Evolutionary conservation across 64 coral and sea anemone genomes (phyloP).

Genomic region (Pachyseris speciosa): DNA sequence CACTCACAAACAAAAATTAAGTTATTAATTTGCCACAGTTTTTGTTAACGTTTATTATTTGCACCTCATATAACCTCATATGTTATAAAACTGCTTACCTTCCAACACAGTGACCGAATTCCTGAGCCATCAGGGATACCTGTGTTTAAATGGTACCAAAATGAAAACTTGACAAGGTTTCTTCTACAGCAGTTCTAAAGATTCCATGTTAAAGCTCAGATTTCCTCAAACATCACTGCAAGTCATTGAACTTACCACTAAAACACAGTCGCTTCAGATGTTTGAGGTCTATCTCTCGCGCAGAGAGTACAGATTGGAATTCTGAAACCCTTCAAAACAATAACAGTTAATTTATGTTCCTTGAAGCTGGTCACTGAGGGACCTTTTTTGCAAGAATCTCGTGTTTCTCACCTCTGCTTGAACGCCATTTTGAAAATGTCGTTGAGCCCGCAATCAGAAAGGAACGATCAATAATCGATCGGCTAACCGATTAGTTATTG

Average conservation of each 20-base stretch:
- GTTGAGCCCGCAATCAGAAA: conserved; percentile 18
- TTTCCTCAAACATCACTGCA: not conserved
- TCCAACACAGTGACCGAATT: conserved; percentile 67
- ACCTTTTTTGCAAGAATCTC: not conserved
- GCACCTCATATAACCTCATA: too few relatives aligned
- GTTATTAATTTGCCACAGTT: too few relatives aligned
- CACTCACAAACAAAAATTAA: too few relatives aligned
- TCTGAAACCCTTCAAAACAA: conserved; percentile 52
- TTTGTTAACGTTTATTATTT: too few relatives aligned
- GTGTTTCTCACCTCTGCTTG: conserved; percentile 52
- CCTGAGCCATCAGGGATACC: conserved; percentile 73
- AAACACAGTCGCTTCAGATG: conserved; percentile 67
- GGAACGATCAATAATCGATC: not conserved
- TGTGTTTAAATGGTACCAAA: not conserved
- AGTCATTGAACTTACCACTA: conserved; percentile 46
- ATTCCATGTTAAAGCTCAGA: not conserved
- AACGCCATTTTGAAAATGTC: conserved; percentile 64
- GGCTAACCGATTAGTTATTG: not conserved
- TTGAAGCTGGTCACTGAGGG: not conserved
- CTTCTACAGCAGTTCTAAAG: not conserved
- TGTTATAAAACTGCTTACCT: not conserved
- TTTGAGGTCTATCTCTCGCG: conserved; percentile 52
- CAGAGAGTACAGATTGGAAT: conserved; percentile 52
- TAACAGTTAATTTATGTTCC: not conserved
- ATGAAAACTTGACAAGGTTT: not conserved